Evolutionary conservation across 2,113 vertebrate species (phyloP), one percentile per base, ranked within the genome.

Genomic region (Bostrychus sinensis): DNA sequence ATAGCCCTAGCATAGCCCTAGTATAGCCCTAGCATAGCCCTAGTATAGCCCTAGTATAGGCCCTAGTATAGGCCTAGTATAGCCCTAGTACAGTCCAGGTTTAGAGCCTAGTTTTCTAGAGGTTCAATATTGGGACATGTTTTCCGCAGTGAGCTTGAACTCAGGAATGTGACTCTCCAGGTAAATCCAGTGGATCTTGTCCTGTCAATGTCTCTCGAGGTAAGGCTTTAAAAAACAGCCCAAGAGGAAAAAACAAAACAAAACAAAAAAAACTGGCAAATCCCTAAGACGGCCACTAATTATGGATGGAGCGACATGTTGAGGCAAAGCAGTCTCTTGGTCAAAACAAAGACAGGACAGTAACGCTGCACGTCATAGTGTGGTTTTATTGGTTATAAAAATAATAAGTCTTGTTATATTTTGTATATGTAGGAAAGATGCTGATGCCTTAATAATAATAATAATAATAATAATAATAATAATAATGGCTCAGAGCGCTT

Each of bases 121-220:
- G 42, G 57, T 34, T 67, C 30, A 13, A 53, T 46, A n/a, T 57
- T n/a, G 17, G 6, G 11, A 2, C 7, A n/a, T n/a, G n/a, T n/a
- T n/a, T n/a, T n/a, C n/a, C n/a, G n/a, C n/a, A 22, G 8, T 36
- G 66, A 74, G 57, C 1, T 45, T 26, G 38, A 59, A 7, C 42
- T 60, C 4, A 43, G 72, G 85, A 88, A 88, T 86, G 86, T 48
- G 62, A 59, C 80, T 56, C 3, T 14, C 51, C 77, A 7, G 7
- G 81, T 66, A 22, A 4, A 80, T 84, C 82, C 72, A 50, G 75
- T 59, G 45, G 4, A 42, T 64, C 17, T 37, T 8, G 7, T 68
- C 51, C 7, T 30, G 57, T 55, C 30, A 16, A 3, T 8, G 16
- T 34, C 46, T 10, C n/a, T 7, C 53, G 36, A 55, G 4, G 4